Evolutionary conservation across 2,888 invertebrate genomes (phyloP).

Genomic region (Cheilosia grossa): DNA sequence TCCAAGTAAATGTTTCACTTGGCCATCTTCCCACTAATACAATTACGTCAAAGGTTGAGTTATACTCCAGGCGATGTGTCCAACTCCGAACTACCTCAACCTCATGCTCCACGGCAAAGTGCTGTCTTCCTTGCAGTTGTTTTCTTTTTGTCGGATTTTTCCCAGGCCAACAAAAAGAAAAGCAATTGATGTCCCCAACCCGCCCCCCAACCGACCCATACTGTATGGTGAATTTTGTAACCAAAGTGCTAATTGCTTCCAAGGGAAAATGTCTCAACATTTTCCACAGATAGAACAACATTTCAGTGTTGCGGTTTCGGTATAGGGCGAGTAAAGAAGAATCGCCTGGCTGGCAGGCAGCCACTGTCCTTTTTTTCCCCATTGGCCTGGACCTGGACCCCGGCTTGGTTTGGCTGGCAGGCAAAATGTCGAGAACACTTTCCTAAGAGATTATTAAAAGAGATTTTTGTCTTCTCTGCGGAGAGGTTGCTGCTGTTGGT

Average conservation of each 20-base stretch:
- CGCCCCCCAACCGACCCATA: neutral
- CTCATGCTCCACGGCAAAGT: slow-evolving; percentile 55
- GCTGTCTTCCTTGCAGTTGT: slow-evolving; percentile 47
- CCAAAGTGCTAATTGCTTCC: slow-evolving; percentile 77
- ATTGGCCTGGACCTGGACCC: slow-evolving; percentile 24
- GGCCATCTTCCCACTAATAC: slow-evolving; percentile 74
- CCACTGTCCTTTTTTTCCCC: slow-evolving; percentile 45
- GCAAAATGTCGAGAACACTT: slow-evolving; percentile 74
- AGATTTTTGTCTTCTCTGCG: slow-evolving; percentile 71
- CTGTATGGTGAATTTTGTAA: slow-evolving; percentile 74
- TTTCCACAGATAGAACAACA: slow-evolving; percentile 75
- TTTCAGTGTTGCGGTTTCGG: slow-evolving; percentile 70
- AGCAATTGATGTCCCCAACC: neutral
- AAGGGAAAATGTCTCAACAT: slow-evolving; percentile 75
- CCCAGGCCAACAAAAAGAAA: slow-evolving; percentile 18
- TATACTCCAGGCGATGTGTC: slow-evolving; percentile 65
- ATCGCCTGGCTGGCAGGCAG: slow-evolving; percentile 67
- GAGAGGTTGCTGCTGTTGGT: slow-evolving; percentile 31
- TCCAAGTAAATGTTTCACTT: slow-evolving; percentile 74
- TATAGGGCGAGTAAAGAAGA: neutral
- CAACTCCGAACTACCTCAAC: slow-evolving; percentile 55
- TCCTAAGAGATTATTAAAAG: slow-evolving; percentile 74
- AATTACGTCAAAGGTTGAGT: slow-evolving; percentile 74
- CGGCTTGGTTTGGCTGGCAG: slow-evolving; percentile 58
- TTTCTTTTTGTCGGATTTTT: slow-evolving; percentile 28